Evolutionary conservation across 2,888 invertebrate genomes (phyloP).

Genomic region (Synergus laeviventris): DNA sequence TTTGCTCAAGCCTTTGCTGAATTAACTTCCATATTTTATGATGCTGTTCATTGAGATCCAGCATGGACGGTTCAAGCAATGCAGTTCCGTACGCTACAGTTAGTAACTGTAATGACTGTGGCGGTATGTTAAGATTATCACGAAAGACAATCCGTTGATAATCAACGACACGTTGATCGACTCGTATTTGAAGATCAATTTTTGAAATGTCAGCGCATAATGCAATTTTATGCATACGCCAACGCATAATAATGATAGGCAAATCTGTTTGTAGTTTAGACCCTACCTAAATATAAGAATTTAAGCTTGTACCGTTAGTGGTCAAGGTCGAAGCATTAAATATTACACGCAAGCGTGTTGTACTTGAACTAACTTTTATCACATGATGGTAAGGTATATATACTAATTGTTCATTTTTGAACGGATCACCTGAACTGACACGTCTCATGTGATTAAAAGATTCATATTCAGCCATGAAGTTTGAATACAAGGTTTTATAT

Average conservation of each 20-base stretch:
- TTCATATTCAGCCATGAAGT: too few species aligned
- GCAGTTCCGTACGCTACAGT: conserved; percentile 50
- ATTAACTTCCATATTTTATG: conserved; percentile 53
- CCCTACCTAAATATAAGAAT: too few species aligned
- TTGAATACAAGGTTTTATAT: too few species aligned
- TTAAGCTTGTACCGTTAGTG: conserved; percentile 41
- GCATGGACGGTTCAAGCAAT: conserved; percentile 53
- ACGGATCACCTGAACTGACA: too few species aligned
- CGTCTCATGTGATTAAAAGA: too few species aligned
- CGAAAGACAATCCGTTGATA: conserved; percentile 51
- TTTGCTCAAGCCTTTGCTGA: conserved; percentile 22
- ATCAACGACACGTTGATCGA: conserved; percentile 42
- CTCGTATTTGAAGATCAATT: conserved; percentile 50
- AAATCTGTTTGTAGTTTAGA: conserved; percentile 39
- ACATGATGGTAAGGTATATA: conserved; percentile 23
- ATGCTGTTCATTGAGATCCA: conserved; percentile 46
- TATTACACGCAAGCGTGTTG: conserved; percentile 34
- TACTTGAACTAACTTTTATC: too few species aligned
- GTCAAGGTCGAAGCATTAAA: conserved; percentile 47
- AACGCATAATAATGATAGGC: conserved; percentile 38
- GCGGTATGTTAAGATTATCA: conserved; percentile 17
- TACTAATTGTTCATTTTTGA: not conserved
- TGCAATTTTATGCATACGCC: too few species aligned
- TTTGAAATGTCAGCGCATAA: conserved; percentile 48
- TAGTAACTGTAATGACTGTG: conserved; percentile 42